Conservation (phyloP, 2,797 vertebrate species). For the Psittacula echo region DNA sequence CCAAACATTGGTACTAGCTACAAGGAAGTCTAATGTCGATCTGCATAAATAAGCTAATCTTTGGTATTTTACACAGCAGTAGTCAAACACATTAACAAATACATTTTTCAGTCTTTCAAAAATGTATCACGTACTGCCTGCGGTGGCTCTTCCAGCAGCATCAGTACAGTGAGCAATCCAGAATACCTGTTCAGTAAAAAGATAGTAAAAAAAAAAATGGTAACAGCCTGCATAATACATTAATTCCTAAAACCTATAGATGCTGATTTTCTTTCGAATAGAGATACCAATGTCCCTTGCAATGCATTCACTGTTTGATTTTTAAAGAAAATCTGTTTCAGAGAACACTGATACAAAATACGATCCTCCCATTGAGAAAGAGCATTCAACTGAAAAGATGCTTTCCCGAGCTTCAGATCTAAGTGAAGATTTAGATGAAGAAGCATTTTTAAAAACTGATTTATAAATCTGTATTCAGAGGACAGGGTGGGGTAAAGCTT, state of each 20-base stretch:
- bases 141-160: background rate
- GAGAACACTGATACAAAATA: background rate
- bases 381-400: background rate
- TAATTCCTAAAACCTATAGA: background rate
- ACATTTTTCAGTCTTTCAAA: background rate
- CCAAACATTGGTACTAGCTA: background rate
- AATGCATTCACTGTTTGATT: background rate
- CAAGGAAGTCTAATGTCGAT: background rate
- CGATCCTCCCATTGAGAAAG: background rate
- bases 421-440: background rate
- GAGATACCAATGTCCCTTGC: background rate
- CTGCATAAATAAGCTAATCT: background rate
- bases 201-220: background rate
- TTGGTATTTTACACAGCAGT: background rate
- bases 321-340: background rate
- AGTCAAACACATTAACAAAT: background rate
- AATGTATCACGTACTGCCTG: background rate
- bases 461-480: constrained; percentile 51
- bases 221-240: background rate
- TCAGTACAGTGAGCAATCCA: background rate
- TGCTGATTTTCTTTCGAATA: background rate
- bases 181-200: background rate
- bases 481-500: constrained; percentile 54
- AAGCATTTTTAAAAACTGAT: constrained; percentile 12
- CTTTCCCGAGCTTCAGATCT: background rate